A percentile compares a stretch with the other conserved stretches of the same genome.
These are phyloP conservation scores for Philaethria dido DNA, from an alignment of 2,888 invertebrate species.

Conservation along the genomic window DNA sequence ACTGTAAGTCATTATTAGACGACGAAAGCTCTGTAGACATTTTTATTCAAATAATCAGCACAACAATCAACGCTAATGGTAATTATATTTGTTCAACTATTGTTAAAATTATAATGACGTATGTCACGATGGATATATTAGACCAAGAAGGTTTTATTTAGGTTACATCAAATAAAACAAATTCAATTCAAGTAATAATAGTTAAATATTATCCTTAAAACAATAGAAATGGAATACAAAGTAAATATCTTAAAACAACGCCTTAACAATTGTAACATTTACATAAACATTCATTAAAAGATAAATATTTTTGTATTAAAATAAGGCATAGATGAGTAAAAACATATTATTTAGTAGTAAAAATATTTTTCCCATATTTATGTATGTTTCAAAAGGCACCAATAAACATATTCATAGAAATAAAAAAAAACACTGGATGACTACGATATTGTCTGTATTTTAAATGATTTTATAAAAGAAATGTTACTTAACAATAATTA, in stretches of 20 bases:
- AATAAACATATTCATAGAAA: neutral
- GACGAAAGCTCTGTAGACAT: conserved; percentile 56
- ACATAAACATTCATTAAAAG: conserved; percentile 14
- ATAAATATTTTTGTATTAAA: conserved; percentile 12
- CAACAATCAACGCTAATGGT: neutral
- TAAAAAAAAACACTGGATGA: neutral
- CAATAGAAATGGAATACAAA: conserved; percentile 4
- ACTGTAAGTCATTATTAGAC: conserved; percentile 52
- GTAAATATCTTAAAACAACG: neutral
- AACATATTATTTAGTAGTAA: neutral
- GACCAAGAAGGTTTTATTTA: conserved; percentile 1
- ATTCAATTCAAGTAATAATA: neutral
- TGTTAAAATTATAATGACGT: neutral
- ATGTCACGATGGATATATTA: neutral
- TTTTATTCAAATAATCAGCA: conserved; percentile 43
- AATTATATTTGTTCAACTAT: neutral
- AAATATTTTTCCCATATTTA: neutral
- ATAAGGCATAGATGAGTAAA: neutral
- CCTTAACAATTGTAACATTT: conserved; percentile 1
- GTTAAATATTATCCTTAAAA: conserved; percentile 14
- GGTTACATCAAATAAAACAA: conserved; percentile 16
- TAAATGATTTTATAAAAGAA: neutral
- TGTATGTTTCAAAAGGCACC: neutral
- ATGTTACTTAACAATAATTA: neutral
- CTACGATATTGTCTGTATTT: neutral